Evolutionary conservation across 2,797 vertebrate genomes (phyloP).

Genomic region (Ctenosaura bakeri): DNA sequence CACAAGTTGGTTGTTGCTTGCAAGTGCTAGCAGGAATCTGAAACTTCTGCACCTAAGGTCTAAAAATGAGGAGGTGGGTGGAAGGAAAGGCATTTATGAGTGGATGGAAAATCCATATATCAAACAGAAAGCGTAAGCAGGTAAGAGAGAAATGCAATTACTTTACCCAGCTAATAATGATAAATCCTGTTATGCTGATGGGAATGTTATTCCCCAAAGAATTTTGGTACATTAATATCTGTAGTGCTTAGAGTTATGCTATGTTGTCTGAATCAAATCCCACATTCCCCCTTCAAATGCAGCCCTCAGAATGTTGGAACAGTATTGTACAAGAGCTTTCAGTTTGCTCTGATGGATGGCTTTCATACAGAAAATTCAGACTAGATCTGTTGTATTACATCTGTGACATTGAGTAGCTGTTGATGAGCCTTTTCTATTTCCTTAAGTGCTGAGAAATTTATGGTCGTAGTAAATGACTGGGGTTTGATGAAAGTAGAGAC

Average conservation of each 20-base stretch:
- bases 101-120: constrained; percentile 32
- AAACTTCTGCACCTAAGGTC: constrained; percentile 34
- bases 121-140: constrained; percentile 32
- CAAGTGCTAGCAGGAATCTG: constrained; percentile 46
- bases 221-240: constrained; percentile 16
- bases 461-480: too few relatives aligned
- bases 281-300: background rate
- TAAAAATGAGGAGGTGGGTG: constrained; percentile 14
- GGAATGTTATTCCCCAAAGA: background rate
- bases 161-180: constrained; percentile 29
- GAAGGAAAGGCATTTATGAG: constrained; percentile 15
- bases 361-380: background rate
- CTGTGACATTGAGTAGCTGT: background rate
- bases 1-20: constrained; percentile 44
- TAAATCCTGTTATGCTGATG: constrained; percentile 16
- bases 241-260: background rate
- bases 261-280: background rate
- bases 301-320: background rate
- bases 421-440: background rate
- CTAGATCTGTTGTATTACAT: background rate
- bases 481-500: background rate
- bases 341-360: background rate
- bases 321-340: background rate
- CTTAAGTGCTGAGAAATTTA: background rate
- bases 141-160: constrained; percentile 40